Evolutionary conservation across 2,113 vertebrate species (phyloP).

Genomic region (Ivindomyrus marchei): DNA sequence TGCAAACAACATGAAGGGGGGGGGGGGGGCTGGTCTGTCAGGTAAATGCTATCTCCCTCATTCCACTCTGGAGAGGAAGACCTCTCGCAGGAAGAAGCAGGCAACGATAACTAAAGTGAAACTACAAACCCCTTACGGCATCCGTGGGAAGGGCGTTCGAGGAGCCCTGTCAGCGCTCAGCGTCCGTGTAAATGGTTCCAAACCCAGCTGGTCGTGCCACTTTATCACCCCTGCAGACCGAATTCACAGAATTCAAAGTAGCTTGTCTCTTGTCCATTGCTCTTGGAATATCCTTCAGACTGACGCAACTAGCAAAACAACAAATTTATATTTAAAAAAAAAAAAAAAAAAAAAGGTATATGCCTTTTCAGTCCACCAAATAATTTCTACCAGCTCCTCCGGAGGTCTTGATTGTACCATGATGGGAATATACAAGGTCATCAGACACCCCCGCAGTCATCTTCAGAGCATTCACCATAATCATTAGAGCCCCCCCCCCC

Average conservation of each 20-base stretch:
- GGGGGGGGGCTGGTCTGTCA: not conserved
- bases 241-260: slow-evolving; percentile 35
- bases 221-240: not conserved
- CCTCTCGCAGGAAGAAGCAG: not conserved
- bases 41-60: not conserved
- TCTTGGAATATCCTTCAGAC: not conserved
- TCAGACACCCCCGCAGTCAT: too few species aligned
- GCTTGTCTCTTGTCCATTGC: not conserved
- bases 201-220: not conserved
- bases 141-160: not conserved
- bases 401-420: too few species aligned
- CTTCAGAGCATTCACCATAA: too few species aligned
- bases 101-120: not conserved
- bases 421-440: too few species aligned
- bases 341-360: not conserved
- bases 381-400: too few species aligned
- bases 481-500: too few species aligned
- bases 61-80: not conserved
- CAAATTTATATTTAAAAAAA: not conserved
- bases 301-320: not conserved
- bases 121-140: not conserved
- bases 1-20: not conserved
- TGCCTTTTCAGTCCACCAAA: too few species aligned
- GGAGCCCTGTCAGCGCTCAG: not conserved
- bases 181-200: not conserved